phyloP scores from a whole-genome alignment of 2,888 invertebrate species.

The Frankliniella fusca region DNA sequence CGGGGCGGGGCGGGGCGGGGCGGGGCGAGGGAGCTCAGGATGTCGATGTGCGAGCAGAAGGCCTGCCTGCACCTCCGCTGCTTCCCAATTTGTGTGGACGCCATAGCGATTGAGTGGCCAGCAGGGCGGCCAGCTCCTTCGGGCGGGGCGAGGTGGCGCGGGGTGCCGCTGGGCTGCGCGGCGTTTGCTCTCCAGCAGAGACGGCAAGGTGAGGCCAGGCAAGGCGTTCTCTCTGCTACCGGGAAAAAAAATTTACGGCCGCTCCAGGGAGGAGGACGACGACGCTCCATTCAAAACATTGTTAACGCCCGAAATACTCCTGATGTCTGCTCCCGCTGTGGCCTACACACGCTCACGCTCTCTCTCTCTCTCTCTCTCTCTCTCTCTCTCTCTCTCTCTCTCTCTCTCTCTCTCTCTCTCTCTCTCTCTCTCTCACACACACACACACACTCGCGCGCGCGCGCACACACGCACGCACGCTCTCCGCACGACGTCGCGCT shows the following conservation, averaged over 20 bases:
- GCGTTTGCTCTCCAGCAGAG: no score
- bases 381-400: no score
- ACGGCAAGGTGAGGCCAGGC: neutral
- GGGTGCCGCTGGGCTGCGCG: no score
- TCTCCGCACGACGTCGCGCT: neutral
- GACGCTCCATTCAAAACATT: neutral
- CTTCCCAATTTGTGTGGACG: no score
- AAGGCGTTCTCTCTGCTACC: neutral
- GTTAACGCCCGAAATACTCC: slow-evolving; percentile 5
- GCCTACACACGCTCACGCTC: neutral
- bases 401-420: neutral
- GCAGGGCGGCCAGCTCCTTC: no score
- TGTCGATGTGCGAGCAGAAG: neutral
- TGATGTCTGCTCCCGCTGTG: neutral
- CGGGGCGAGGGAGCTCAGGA: neutral
- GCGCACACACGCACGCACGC: neutral
- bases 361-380: neutral
- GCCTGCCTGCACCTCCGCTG: no score
- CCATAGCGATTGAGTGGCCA: no score
- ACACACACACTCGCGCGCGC: neutral
- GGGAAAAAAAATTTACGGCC: slow-evolving; percentile 20
- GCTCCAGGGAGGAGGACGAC: neutral
- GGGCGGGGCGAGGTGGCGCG: no score
- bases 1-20: neutral
- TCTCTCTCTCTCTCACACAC: neutral